Evolutionary conservation across 1,140 invertebrate species (phyloP).

Genomic region (Aphelenchoides fujianensis): DNA sequence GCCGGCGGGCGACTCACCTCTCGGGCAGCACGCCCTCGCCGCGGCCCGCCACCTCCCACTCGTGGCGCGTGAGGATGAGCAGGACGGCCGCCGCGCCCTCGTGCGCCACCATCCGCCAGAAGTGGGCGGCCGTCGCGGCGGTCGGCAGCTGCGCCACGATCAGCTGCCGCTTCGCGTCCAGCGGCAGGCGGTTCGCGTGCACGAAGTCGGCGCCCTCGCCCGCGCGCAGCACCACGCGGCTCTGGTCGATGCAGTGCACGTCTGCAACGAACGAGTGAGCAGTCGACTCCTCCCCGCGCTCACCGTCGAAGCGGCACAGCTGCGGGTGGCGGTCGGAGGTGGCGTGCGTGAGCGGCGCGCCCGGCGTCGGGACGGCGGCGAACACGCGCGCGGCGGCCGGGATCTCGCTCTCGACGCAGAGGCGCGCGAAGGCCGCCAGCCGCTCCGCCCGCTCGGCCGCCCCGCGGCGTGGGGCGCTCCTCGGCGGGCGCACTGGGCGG

Average conservation of each 20-base stretch:
- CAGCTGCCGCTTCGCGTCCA: neutral
- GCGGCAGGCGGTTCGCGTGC: neutral
- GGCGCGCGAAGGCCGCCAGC: neutral
- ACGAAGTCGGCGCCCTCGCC: neutral
- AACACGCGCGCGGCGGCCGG: neutral
- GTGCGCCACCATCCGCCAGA: neutral
- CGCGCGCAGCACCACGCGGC: neutral
- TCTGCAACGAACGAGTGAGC: neutral
- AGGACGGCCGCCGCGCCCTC: neutral
- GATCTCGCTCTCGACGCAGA: neutral
- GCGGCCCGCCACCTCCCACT: neutral
- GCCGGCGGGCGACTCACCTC: neutral
- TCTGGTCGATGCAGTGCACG: neutral
- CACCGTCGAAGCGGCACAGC: neutral
- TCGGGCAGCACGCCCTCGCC: neutral
- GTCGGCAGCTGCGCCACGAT: neutral
- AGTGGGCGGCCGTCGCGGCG: neutral
- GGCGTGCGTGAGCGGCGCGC: neutral
- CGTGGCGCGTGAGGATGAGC: neutral
- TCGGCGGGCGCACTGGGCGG: neutral
- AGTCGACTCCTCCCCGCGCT: neutral
- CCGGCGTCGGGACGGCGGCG: neutral
- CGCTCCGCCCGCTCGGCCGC: neutral
- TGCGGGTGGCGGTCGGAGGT: neutral
- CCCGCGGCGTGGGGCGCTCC: neutral